Evolutionary conservation across 2,797 vertebrate genomes (phyloP).

Genomic region (Megaceryle alcyon): DNA sequence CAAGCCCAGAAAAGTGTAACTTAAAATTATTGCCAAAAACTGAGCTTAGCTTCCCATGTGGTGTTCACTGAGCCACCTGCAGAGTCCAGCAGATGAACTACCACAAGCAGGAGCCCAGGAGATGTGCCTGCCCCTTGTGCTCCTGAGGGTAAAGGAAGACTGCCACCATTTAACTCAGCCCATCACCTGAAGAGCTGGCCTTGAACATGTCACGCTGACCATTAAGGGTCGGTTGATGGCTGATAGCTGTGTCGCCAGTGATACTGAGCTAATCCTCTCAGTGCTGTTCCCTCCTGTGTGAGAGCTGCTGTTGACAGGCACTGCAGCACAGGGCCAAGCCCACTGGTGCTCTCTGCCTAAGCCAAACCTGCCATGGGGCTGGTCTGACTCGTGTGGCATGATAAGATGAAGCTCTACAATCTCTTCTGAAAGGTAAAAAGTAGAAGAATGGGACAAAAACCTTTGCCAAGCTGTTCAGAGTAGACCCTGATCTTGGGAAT

Average conservation of each 20-base stretch:
- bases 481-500: not conserved
- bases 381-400: not conserved
- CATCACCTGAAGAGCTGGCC: not conserved
- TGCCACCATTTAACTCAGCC: not conserved
- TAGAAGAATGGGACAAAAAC: not conserved
- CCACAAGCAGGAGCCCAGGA: not conserved
- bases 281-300: accelerated
- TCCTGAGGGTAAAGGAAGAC: not conserved
- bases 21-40: not conserved
- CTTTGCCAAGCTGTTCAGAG: not conserved
- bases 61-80: not conserved
- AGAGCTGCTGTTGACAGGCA: not conserved
- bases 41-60: not conserved
- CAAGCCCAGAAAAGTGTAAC: not conserved
- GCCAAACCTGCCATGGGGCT: not conserved
- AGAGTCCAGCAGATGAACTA: not conserved
- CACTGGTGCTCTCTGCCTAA: not conserved
- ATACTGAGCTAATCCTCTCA: not conserved
- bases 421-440: not conserved
- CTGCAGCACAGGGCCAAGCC: not conserved
- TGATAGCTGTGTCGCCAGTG: accelerated
- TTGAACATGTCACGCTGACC: accelerated
- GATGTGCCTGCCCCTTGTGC: not conserved
- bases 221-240: not conserved
- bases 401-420: not conserved